These are phyloP conservation scores for Sphecodes monilicornis DNA, from an alignment of 2,888 invertebrate genomes.

Conservation along the genomic window DNA sequence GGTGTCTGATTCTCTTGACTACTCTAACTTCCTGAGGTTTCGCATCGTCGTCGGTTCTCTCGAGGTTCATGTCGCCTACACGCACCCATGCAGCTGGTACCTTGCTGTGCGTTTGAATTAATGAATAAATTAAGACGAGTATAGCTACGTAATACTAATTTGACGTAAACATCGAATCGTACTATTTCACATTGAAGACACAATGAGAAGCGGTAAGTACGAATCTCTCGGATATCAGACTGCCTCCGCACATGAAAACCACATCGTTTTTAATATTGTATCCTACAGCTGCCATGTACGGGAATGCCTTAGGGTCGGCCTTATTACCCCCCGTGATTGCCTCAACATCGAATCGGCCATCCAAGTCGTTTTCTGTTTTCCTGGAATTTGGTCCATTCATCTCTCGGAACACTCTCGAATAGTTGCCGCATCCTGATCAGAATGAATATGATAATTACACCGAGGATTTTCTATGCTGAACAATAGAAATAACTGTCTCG, in stretches of 20 bases:
- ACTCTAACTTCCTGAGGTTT: slow-evolving; percentile 80
- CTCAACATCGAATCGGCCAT: too few relatives aligned
- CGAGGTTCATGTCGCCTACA: slow-evolving; percentile 85
- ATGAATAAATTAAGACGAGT: neutral
- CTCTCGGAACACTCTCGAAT: slow-evolving; percentile 70
- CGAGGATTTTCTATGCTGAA: neutral
- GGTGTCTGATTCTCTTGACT: slow-evolving; percentile 81
- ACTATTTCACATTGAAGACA: slow-evolving; percentile 59
- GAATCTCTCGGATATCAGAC: slow-evolving; percentile 87
- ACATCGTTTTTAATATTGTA: slow-evolving; percentile 72
- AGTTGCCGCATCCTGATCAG: slow-evolving; percentile 78
- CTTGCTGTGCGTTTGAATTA: slow-evolving; percentile 69
- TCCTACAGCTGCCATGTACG: slow-evolving; percentile 81
- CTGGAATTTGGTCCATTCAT: too few relatives aligned
- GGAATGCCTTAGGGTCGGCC: slow-evolving; percentile 79
- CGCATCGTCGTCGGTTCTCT: slow-evolving; percentile 79
- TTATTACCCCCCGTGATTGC: too few relatives aligned
- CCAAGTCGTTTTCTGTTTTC: too few relatives aligned
- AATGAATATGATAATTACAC: neutral
- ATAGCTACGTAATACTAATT: neutral
- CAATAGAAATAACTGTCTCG: too few relatives aligned
- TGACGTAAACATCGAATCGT: neutral
- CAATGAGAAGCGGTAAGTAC: slow-evolving; percentile 91
- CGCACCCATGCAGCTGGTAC: slow-evolving; percentile 83
- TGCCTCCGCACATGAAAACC: slow-evolving; percentile 88